phyloP scores from a whole-genome alignment of 2,888 invertebrate genomes.

The Limenitis camilla region DNA sequence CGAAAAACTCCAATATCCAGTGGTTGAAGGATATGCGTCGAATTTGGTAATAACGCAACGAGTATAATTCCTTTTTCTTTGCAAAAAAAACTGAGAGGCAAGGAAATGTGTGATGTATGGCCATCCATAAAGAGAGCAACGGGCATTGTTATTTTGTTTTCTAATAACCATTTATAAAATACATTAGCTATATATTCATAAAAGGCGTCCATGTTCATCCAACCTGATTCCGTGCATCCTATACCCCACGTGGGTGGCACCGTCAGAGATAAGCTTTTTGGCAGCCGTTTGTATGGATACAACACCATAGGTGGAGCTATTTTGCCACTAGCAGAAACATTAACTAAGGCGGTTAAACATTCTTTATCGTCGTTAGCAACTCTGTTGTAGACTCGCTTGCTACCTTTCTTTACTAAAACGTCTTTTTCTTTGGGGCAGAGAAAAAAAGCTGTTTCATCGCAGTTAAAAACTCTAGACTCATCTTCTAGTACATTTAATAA shows the following conservation, averaged over 20 bases:
- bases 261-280: conserved; percentile 12
- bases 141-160: conserved; percentile 22
- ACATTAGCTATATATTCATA: conserved; percentile 26
- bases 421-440: conserved; percentile 22
- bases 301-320: conserved; percentile 23
- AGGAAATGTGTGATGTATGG: conserved; percentile 25
- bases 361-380: too few species aligned
- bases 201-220: conserved; percentile 26
- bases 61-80: conserved; percentile 25
- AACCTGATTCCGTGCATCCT: conserved; percentile 21
- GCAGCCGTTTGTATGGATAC: conserved; percentile 19
- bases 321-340: conserved; percentile 21
- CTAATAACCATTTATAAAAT: conserved; percentile 27
- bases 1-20: conserved; percentile 25
- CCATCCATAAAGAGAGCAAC: conserved; percentile 29
- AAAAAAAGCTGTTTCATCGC: conserved; percentile 24
- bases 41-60: conserved; percentile 18
- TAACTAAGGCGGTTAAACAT: too few species aligned
- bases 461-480: conserved; percentile 20
- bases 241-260: conserved; percentile 21
- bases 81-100: conserved; percentile 25
- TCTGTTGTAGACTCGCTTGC: too few species aligned
- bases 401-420: too few species aligned
- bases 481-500: conserved; percentile 8
- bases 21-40: conserved; percentile 24